Conservation (phyloP, 2,888 invertebrate species). For the Miltochrista miniata region DNA sequence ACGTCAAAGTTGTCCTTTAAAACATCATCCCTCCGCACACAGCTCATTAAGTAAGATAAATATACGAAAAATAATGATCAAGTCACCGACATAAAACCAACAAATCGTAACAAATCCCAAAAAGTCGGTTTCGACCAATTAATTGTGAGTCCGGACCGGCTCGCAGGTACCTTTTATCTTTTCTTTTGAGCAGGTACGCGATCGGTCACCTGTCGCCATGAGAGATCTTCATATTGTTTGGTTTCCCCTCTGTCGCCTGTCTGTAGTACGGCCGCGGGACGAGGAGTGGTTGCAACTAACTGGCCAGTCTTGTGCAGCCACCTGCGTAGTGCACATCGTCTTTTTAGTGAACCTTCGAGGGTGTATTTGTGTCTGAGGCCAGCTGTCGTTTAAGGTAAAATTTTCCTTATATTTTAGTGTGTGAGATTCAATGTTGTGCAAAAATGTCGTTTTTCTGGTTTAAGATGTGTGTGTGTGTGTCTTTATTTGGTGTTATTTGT, state of each 20-base stretch:
- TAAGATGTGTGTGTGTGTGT: too few relatives aligned
- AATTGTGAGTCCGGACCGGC: constrained; percentile 61
- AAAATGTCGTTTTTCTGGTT: constrained; percentile 21
- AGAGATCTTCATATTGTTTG: constrained; percentile 49
- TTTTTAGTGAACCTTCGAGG: constrained; percentile 56
- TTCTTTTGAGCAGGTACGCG: constrained; percentile 69
- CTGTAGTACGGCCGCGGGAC: constrained; percentile 42
- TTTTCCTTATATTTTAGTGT: constrained; percentile 34
- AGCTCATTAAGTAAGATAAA: constrained; percentile 28
- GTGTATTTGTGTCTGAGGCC: constrained; percentile 61
- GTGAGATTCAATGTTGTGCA: constrained; percentile 35
- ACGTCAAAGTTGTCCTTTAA: neutral
- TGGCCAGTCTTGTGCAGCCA: constrained; percentile 68
- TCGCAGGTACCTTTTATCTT: constrained; percentile 68
- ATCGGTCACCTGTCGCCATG: constrained; percentile 65
- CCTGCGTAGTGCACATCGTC: constrained; percentile 69
- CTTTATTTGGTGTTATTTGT: too few relatives aligned
- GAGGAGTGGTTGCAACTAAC: constrained; percentile 46
- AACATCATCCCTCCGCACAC: constrained; percentile 7
- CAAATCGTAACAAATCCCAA: constrained; percentile 44
- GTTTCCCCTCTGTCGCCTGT: constrained; percentile 55
- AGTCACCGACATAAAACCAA: constrained; percentile 46
- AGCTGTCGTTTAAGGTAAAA: constrained; percentile 55
- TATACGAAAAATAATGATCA: constrained; percentile 36
- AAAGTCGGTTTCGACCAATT: constrained; percentile 62